Conservation (phyloP, 1,140 invertebrate species). For the Popillia japonica region DNA sequence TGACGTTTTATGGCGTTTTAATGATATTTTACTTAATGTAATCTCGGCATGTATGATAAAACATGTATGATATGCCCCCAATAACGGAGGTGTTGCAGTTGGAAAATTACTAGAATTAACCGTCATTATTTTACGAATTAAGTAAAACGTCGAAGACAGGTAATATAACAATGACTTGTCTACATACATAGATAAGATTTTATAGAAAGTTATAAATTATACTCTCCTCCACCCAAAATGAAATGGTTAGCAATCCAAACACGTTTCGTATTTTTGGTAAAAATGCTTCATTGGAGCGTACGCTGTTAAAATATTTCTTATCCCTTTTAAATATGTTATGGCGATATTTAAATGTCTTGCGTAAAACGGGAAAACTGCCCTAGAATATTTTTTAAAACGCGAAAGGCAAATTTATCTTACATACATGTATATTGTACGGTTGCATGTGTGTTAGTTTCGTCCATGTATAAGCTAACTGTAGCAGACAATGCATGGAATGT, state of each 20-base stretch:
- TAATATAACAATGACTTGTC: not conserved
- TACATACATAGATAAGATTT: not conserved
- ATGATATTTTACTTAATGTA: conserved; percentile 22
- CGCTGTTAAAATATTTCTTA: conserved; percentile 10
- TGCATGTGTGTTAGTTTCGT: not conserved
- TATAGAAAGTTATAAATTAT: not conserved
- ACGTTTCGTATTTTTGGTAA: not conserved
- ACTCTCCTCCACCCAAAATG: not conserved
- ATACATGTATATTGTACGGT: not conserved
- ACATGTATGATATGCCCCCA: not conserved
- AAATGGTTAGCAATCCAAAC: not conserved
- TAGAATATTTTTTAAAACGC: not conserved
- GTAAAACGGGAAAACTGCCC: conserved; percentile 5
- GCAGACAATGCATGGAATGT: conserved; percentile 41
- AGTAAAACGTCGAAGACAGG: not conserved
- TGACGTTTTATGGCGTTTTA: conserved; percentile 24
- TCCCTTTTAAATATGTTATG: conserved; percentile 6
- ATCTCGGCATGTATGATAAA: no score
- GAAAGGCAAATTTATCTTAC: conserved; percentile 26
- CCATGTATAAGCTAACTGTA: conserved; percentile 15
- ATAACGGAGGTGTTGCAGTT: not conserved
- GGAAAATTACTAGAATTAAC: not conserved
- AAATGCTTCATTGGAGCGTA: not conserved
- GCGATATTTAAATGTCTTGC: conserved; percentile 27
- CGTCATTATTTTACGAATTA: not conserved